Evolutionary conservation across 2,888 invertebrate species (phyloP).

Genomic region (Nomada ruficornis): DNA sequence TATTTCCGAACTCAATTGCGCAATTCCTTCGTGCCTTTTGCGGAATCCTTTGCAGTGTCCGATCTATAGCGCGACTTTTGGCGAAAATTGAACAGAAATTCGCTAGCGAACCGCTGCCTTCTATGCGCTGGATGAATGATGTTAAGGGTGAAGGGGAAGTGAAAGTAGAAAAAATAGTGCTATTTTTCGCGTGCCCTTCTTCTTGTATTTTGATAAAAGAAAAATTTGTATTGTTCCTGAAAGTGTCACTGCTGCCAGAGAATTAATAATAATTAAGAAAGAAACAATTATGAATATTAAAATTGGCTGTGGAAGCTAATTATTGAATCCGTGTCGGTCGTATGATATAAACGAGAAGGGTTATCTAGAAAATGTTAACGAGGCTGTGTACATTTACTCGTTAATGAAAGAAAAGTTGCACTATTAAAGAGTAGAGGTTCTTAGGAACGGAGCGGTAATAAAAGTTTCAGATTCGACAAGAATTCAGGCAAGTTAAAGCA

Average conservation of each 20-base stretch:
- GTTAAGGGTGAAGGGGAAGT: too few species aligned
- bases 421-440: background rate
- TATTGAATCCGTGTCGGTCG: background rate
- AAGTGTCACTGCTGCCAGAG: too few species aligned
- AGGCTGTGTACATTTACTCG: background rate
- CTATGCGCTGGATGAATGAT: background rate
- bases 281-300: too few species aligned
- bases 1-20: conserved; percentile 42
- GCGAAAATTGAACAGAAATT: conserved; percentile 22
- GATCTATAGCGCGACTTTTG: background rate
- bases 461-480: conserved; percentile 14
- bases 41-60: background rate
- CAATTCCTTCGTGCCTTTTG: conserved; percentile 6
- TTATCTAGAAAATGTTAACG: background rate
- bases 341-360: background rate
- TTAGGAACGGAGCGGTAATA: background rate
- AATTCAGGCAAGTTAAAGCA: conserved; percentile 1
- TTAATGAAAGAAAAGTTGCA: background rate
- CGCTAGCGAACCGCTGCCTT: background rate
- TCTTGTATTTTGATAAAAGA: too few species aligned
- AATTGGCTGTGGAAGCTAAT: too few species aligned
- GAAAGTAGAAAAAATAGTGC: too few species aligned
- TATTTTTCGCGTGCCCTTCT: too few species aligned
- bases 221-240: too few species aligned
- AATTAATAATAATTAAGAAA: too few species aligned